Base-by-base conservation (phyloP, 2,888 invertebrate species). In the Caenorhabditis afra region DNA sequence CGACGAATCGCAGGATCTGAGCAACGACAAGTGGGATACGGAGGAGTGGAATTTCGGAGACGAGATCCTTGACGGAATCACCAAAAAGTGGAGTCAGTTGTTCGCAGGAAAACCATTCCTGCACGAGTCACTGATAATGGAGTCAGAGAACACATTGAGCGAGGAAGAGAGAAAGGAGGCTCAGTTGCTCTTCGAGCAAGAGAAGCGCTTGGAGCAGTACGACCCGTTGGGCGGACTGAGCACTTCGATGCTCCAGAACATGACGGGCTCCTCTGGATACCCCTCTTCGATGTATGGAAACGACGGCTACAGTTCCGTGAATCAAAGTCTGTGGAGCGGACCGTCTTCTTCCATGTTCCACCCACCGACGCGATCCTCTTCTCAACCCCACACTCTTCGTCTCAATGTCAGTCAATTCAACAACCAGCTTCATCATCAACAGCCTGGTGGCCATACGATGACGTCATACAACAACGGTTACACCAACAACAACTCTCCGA, bases 1-100 rank as follows among this genome's bases (percentile, higher is more conserved):
- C 77, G 90, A 92, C 81, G 86, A 87, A 55, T 59, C 81, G 0
- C 47, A 57, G n/a, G 87, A 87, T 52, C 59, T 86, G 8, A 50
- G 57, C 1, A 16, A 70, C 14, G 65, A 67, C 8, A 47, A 70
- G 11, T 79, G 73, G 71, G 78, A 86, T 45, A 71, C 79, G 4
- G 58, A 80, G 1, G 74, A 78, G 16, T 86, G 84, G 85, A 76
- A 85, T 10, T 55, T 85, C 10, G 82, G 85, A 12, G 87, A 88
- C 52, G 68, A 76, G 0, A 50, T 88, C n/a, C 73, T 88, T 18
- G 58, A 79, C 10, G 71, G 49, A 3, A 78, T 87, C 23, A 77
- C 79, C 3, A 50, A 62, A 12, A 66, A 67, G 37, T 50, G 81
- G 55, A 79, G 79, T 14, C 44, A 76, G 18, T 55, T 62, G 50